These are phyloP conservation scores for Ataeniobius toweri DNA, from an alignment of 2,797 vertebrate genomes.

Conservation along the genomic window DNA sequence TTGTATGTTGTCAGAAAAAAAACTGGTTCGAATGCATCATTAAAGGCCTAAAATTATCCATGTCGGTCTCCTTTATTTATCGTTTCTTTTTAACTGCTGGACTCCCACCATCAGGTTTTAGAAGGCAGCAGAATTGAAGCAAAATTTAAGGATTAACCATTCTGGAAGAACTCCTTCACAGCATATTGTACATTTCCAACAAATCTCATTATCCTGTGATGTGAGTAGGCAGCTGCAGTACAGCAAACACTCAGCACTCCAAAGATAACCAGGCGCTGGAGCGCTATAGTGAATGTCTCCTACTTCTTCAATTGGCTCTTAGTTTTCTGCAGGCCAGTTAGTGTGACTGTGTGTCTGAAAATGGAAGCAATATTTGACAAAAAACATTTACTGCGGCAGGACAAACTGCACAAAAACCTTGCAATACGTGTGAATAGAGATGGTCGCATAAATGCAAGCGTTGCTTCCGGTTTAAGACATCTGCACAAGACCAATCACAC, in stretches of 20 bases:
- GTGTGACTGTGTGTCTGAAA: constrained; percentile 17
- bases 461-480: constrained; percentile 16
- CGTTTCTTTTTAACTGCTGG: constrained; percentile 9
- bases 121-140: constrained; percentile 10
- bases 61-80: no score
- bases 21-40: neutral
- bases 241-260: constrained; percentile 51
- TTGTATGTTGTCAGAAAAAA: neutral
- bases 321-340: constrained; percentile 49
- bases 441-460: neutral
- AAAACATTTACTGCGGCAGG: constrained; percentile 15
- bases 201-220: constrained; percentile 55
- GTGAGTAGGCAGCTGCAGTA: constrained; percentile 50
- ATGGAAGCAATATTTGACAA: constrained; percentile 34
- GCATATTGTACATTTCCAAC: constrained; percentile 40
- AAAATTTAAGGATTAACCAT: constrained; percentile 13
- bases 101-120: constrained; percentile 21
- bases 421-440: constrained; percentile 10
- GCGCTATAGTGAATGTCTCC: constrained; percentile 50
- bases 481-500: constrained; percentile 19
- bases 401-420: constrained; percentile 46
- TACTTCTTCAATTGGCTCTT: constrained; percentile 54
- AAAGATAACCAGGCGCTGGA: constrained; percentile 56
- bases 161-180: constrained; percentile 39
- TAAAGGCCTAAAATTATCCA: neutral